These are phyloP conservation scores for Tipula confusa DNA, from an alignment of 2,888 invertebrate genomes.

Conservation along the genomic window DNA sequence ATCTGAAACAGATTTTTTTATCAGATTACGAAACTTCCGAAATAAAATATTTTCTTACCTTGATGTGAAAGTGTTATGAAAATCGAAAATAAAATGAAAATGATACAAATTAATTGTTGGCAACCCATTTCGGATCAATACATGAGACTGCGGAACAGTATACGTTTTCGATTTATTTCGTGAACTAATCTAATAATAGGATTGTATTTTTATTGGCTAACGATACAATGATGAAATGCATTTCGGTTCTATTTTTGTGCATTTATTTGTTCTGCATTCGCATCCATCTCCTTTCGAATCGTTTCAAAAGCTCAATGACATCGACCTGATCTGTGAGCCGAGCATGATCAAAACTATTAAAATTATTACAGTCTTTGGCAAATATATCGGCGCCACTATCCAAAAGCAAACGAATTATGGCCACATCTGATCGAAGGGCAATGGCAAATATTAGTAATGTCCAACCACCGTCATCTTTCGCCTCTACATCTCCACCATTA, in stretches of 20 bases:
- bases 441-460: conserved; percentile 45
- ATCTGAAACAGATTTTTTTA: no score
- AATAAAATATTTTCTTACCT: not conserved
- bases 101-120: not conserved
- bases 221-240: no score
- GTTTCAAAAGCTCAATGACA: not conserved
- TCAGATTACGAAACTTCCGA: no score
- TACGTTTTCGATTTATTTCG: not conserved
- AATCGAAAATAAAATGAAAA: not conserved
- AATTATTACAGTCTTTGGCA: not conserved
- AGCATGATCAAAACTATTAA: conserved; percentile 13
- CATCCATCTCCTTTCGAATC: not conserved
- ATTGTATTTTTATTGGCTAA: no score
- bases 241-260: no score
- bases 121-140: not conserved
- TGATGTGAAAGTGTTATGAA: not conserved
- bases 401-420: not conserved
- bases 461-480: conserved; percentile 45
- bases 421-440: not conserved
- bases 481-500: conserved; percentile 45
- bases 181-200: not conserved
- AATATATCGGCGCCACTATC: not conserved
- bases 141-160: not conserved
- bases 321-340: not conserved
- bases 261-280: not conserved